phyloP scores from a whole-genome alignment of 2,113 vertebrate species.

The Brachirus orientalis region DNA sequence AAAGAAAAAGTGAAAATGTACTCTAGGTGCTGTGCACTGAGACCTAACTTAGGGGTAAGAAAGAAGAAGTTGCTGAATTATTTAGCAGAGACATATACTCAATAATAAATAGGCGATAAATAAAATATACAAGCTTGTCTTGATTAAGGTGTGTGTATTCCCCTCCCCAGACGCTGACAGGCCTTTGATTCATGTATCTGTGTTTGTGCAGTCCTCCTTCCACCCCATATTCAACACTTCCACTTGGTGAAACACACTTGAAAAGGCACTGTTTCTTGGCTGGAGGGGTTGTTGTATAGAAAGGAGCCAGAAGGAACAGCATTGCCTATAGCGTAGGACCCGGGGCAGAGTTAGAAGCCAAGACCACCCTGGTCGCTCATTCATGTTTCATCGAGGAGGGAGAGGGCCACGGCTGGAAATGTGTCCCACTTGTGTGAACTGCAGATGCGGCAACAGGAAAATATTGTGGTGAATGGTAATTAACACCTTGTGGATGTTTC shows the following conservation, averaged over 20 bases:
- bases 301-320: slow-evolving; percentile 70
- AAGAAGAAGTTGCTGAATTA: slow-evolving; percentile 71
- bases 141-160: slow-evolving; percentile 79
- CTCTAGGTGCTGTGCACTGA: slow-evolving; percentile 64
- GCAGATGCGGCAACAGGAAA: slow-evolving; percentile 47
- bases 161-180: slow-evolving; percentile 63
- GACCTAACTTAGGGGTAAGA: slow-evolving; percentile 69
- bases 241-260: slow-evolving; percentile 76
- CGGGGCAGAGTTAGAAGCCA: slow-evolving; percentile 68
- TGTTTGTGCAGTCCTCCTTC: slow-evolving; percentile 68
- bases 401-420: slow-evolving; percentile 61
- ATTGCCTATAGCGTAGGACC: slow-evolving; percentile 77
- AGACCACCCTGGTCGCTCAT: slow-evolving; percentile 79
- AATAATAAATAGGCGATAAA: slow-evolving; percentile 80
- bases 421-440: slow-evolving; percentile 69
- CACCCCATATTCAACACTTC: slow-evolving; percentile 76
- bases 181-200: slow-evolving; percentile 75
- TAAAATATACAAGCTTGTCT: slow-evolving; percentile 79
- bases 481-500: slow-evolving; percentile 81
- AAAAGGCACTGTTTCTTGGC: slow-evolving; percentile 73
- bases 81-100: slow-evolving; percentile 74
- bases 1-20: slow-evolving; percentile 53
- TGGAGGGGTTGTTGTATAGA: slow-evolving; percentile 75
- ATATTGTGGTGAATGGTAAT: slow-evolving; percentile 64
- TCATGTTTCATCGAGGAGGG: slow-evolving; percentile 74